Percentiles rank a stretch among this genome's conserved stretches.
phyloP scores from a whole-genome alignment of 2,113 vertebrate species.

The Heptranchias perlo region DNA sequence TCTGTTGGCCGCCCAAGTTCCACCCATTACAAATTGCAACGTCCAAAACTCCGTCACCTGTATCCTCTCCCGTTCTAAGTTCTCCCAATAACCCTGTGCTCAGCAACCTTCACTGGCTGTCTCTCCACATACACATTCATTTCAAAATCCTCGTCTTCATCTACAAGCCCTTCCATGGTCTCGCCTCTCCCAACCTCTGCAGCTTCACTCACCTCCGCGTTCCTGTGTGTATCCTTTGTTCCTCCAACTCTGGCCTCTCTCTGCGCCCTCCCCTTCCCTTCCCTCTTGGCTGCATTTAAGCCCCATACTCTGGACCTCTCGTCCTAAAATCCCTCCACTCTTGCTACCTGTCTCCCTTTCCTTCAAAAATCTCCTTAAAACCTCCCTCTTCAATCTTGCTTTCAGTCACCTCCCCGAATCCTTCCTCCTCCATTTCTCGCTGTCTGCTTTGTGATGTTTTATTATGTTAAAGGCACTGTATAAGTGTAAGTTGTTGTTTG shows the following conservation, averaged over 20 bases:
- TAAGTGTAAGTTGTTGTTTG: neutral
- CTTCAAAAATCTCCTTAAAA: neutral
- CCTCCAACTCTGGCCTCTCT: no score
- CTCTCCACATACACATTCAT: neutral
- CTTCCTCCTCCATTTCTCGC: no score
- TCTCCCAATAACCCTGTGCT: neutral
- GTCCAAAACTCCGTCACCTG: no score
- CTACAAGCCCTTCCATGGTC: no score
- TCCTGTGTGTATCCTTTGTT: no score
- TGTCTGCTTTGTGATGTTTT: neutral
- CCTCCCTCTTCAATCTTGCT: no score
- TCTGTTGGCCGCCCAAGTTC: neutral
- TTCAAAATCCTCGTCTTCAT: no score
- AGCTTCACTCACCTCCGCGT: neutral
- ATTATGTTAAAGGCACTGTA: neutral
- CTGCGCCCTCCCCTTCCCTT: neutral
- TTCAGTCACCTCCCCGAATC: no score
- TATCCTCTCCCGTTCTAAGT: neutral
- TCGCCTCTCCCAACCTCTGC: no score
- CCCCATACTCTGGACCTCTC: neutral
- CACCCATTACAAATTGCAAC: neutral
- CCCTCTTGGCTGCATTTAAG: neutral
- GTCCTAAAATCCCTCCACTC: neutral
- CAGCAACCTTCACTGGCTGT: neutral
- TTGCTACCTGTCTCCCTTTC: no score